Percentiles rank a stretch among this genome's conserved stretches.
phyloP scores from a whole-genome alignment of 1,140 invertebrate genomes.

The Gryon sp. region DNA sequence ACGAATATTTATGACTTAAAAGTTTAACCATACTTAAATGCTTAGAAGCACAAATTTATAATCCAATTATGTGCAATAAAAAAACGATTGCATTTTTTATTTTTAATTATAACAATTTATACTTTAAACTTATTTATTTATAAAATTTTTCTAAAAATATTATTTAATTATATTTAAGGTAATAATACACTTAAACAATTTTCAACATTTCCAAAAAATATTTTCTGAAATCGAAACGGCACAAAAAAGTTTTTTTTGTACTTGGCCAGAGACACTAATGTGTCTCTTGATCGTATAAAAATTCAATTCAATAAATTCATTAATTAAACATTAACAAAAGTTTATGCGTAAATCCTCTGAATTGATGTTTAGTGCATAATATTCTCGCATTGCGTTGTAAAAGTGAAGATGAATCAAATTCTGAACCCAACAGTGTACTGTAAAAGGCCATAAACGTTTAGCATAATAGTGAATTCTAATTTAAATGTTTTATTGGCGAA shows the following conservation, averaged over 20 bases:
- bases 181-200: too few relatives aligned
- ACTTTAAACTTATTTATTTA: neutral
- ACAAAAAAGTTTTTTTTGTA: too few relatives aligned
- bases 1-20: neutral
- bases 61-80: too few relatives aligned
- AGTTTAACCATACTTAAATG: too few relatives aligned
- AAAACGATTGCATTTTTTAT: too few relatives aligned
- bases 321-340: too few relatives aligned
- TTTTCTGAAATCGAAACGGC: neutral
- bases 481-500: conserved; percentile 67
- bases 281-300: too few relatives aligned
- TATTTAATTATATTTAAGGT: too few relatives aligned
- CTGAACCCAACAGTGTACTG: conserved; percentile 40
- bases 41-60: too few relatives aligned
- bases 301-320: conserved; percentile 19
- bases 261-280: too few relatives aligned
- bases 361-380: conserved; percentile 22
- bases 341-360: conserved; percentile 42
- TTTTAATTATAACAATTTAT: too few relatives aligned
- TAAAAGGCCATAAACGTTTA: conserved; percentile 64
- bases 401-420: conserved; percentile 52
- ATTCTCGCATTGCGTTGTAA: conserved; percentile 24
- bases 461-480: conserved; percentile 54
- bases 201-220: too few relatives aligned
- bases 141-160: neutral